Evolutionary conservation across 2,113 vertebrate species (phyloP).

Genomic region (Rhabdornis inornatus): DNA sequence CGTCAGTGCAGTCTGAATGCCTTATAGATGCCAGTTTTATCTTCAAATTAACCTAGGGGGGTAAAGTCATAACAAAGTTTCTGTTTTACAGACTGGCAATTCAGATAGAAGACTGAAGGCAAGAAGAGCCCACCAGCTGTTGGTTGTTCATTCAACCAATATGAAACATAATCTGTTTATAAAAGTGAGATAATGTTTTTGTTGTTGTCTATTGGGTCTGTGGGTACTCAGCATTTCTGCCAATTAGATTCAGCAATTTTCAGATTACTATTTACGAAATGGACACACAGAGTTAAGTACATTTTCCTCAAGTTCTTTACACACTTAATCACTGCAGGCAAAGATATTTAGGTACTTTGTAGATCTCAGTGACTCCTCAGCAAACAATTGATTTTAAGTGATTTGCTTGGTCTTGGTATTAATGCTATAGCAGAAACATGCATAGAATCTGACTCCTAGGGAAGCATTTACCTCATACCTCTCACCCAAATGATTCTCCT

Average conservation of each 20-base stretch:
- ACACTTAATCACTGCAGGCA: not conserved
- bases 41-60: not conserved
- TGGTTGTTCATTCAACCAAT: not conserved
- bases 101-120: not conserved
- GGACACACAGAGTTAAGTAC: fast-evolving
- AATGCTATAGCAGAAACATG: not conserved
- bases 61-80: not conserved
- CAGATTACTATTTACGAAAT: not conserved
- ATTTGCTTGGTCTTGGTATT: not conserved
- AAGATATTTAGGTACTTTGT: not conserved
- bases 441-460: not conserved
- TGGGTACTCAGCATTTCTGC: not conserved
- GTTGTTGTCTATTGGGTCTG: not conserved
- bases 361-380: not conserved
- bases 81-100: not conserved
- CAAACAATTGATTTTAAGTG: not conserved
- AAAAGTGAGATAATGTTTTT: not conserved
- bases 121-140: not conserved
- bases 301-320: not conserved
- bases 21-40: not conserved
- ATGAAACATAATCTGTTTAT: not conserved
- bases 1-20: not conserved
- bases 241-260: not conserved
- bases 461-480: not conserved
- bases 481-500: not conserved